These are phyloP conservation scores for Cephalopachus bancanus DNA, from an alignment of 2,797 vertebrate species.

Conservation along the genomic window DNA sequence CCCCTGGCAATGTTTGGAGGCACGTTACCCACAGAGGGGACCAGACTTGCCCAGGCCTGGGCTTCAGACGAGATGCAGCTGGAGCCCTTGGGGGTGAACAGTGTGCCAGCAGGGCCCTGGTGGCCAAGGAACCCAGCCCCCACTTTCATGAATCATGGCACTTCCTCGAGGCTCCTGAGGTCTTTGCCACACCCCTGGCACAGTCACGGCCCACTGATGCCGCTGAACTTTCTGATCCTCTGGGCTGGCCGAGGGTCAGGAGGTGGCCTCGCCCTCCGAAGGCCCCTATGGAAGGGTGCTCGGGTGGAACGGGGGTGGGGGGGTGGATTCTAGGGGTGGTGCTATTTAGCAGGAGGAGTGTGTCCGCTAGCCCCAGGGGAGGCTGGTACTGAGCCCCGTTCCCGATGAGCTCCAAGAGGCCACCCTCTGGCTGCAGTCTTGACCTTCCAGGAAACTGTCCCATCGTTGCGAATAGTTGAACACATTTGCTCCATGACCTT, in stretches of 20 bases:
- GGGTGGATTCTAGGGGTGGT: neutral
- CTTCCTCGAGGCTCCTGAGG: neutral
- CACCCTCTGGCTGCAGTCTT: neutral
- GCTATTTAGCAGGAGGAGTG: neutral
- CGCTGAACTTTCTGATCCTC: fast-evolving
- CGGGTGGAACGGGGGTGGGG: neutral
- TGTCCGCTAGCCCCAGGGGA: neutral
- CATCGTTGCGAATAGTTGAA: too few relatives aligned
- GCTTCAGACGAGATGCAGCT: neutral
- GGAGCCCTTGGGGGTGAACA: neutral
- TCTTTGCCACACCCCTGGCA: neutral
- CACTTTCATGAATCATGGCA: neutral
- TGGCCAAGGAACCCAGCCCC: neutral
- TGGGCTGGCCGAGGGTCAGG: neutral
- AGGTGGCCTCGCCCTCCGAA: fast-evolving
- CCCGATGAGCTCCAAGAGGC: neutral
- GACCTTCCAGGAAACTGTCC: neutral
- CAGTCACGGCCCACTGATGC: fast-evolving
- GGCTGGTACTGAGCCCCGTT: neutral
- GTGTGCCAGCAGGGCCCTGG: neutral
- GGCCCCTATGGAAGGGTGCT: neutral
- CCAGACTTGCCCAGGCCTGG: neutral
- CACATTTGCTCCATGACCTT: neutral
- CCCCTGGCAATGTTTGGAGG: neutral
- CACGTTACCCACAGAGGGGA: too few relatives aligned